These are phyloP conservation scores for Drosophila ohnishii DNA, from an alignment of 1,140 invertebrate genomes.

Conservation along the genomic window DNA sequence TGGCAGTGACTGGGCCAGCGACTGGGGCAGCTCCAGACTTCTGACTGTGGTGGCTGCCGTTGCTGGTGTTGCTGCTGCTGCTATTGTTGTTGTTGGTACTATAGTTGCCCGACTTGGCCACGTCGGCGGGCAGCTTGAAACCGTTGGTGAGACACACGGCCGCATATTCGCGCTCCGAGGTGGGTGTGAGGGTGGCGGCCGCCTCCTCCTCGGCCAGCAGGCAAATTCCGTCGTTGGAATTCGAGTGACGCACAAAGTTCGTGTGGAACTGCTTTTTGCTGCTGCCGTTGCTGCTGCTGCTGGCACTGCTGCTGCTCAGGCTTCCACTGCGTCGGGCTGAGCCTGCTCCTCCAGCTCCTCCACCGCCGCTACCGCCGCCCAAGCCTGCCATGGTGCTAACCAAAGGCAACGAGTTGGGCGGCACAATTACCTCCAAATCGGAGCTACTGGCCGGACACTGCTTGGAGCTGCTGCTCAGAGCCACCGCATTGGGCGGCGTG, in stretches of 20 bases:
- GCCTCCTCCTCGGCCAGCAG: slow-evolving; percentile 78
- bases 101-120: slow-evolving; percentile 45
- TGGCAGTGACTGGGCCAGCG: slow-evolving; percentile 7
- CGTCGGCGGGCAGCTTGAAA: slow-evolving; percentile 70
- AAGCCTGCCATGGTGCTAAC: slow-evolving; percentile 60
- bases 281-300: slow-evolving; percentile 65
- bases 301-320: slow-evolving; percentile 72
- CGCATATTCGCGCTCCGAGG: slow-evolving; percentile 71
- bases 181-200: slow-evolving; percentile 75
- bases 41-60: slow-evolving; percentile 22
- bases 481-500: slow-evolving; percentile 70
- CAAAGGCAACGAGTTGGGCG: slow-evolving; percentile 68
- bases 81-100: slow-evolving; percentile 31
- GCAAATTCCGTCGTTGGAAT: slow-evolving; percentile 80
- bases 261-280: slow-evolving; percentile 76
- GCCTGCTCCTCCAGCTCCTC: slow-evolving; percentile 19
- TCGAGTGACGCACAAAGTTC: slow-evolving; percentile 76
- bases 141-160: slow-evolving; percentile 67
- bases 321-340: slow-evolving; percentile 64
- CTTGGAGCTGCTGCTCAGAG: slow-evolving; percentile 50
- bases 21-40: slow-evolving; percentile 13
- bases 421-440: slow-evolving; percentile 62
- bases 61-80: slow-evolving; percentile 40
- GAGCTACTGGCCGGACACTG: slow-evolving; percentile 61
- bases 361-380: slow-evolving; percentile 15